Evolutionary conservation across 2,888 invertebrate species (phyloP).

Genomic region (Hemicrepidius hirtus): DNA sequence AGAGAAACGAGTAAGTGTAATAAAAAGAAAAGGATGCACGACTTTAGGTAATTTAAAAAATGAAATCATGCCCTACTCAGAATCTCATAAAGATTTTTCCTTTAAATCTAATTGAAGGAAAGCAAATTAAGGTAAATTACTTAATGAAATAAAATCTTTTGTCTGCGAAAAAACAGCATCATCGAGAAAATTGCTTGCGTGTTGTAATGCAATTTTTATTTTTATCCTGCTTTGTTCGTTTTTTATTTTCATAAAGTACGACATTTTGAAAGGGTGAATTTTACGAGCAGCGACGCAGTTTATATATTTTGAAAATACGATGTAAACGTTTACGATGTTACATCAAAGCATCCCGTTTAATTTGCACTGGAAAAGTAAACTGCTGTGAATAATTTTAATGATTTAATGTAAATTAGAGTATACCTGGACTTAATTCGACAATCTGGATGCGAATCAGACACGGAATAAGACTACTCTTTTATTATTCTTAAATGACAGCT

Average conservation of each 20-base stretch:
- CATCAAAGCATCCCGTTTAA: slow-evolving; percentile 33
- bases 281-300: slow-evolving; percentile 32
- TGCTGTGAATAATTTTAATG: slow-evolving; percentile 46
- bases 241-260: slow-evolving; percentile 27
- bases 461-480: slow-evolving; percentile 49
- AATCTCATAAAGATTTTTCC: too few relatives aligned
- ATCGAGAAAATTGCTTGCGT: slow-evolving; percentile 25
- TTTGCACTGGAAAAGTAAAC: slow-evolving; percentile 23
- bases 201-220: slow-evolving; percentile 6
- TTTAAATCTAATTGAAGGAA: background rate
- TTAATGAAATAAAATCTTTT: slow-evolving; percentile 16
- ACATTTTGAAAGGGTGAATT: slow-evolving; percentile 31
- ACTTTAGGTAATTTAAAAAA: too few relatives aligned
- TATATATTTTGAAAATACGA: slow-evolving; percentile 32
- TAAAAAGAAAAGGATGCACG: too few relatives aligned
- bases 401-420: slow-evolving; percentile 38
- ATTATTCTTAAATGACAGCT: slow-evolving; percentile 34
- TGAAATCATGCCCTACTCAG: too few relatives aligned
- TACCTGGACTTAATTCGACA: slow-evolving; percentile 56
- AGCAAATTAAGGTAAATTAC: slow-evolving; percentile 11
- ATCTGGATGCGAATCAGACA: slow-evolving; percentile 55
- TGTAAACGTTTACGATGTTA: slow-evolving; percentile 36
- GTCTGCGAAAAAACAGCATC: slow-evolving; percentile 1
- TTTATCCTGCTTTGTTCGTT: slow-evolving; percentile 31
- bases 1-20: too few relatives aligned